Evolutionary conservation across 1,140 invertebrate genomes (phyloP).

Genomic region (Linepithema humile): DNA sequence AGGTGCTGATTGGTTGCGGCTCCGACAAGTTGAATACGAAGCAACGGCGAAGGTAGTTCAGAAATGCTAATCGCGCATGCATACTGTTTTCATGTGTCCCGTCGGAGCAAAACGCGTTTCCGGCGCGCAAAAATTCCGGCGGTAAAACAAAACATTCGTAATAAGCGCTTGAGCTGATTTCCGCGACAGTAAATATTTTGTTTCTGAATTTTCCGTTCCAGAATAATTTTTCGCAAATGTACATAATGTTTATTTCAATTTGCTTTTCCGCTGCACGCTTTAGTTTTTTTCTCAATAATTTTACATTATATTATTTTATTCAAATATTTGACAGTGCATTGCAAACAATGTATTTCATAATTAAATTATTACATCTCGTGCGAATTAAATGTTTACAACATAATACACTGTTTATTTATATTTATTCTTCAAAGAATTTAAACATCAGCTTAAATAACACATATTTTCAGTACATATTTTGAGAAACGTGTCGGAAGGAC

Average conservation of each 20-base stretch:
- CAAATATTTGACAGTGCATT: not conserved
- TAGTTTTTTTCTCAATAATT: not conserved
- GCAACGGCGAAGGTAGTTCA: conserved; percentile 34
- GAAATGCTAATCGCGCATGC: conserved; percentile 54
- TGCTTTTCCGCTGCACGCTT: not conserved
- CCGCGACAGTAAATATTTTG: not conserved
- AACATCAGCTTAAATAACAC: too few species aligned
- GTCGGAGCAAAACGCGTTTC: conserved; percentile 5
- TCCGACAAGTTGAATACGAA: conserved; percentile 47
- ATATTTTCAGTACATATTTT: not conserved
- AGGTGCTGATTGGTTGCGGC: conserved; percentile 44
- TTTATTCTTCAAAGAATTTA: not conserved
- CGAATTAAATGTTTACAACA: not conserved
- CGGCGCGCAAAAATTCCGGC: conserved; percentile 36
- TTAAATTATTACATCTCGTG: not conserved
- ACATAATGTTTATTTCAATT: not conserved
- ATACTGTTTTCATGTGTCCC: conserved; percentile 39
- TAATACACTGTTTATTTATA: not conserved
- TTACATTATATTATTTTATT: not conserved
- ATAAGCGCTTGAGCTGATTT: conserved; percentile 17
- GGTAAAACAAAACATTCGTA: not conserved
- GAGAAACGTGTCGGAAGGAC: not conserved
- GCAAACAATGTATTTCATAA: not conserved
- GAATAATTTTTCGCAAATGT: conserved; percentile 1
- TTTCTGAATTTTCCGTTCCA: not conserved